Evolutionary conservation across 2,797 vertebrate species (phyloP), one percentile per base, ranked within the genome.

Genomic region (Heteromormyrus szaboi): DNA sequence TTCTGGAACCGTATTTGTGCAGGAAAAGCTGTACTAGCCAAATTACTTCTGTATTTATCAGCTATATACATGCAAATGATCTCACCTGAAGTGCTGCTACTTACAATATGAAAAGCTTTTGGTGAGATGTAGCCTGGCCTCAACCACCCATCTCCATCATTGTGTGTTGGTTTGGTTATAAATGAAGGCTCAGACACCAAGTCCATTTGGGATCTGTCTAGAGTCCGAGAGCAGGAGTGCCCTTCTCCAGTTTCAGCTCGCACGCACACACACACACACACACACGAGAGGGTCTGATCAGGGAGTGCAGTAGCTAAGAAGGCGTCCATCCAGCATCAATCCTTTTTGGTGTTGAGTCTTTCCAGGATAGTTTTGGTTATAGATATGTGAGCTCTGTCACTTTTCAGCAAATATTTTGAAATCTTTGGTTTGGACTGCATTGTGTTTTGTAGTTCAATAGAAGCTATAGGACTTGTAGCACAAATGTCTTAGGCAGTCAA

Each of bases 161-260:
- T 91, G 41, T 89, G 83, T 83, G 86, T 44, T 79, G 51, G 76
- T 46, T 88, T 90, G 89, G 93, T 90, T 93, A 2, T 91, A 86
- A 87, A 96, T 96, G 96, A 97, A 8, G 95, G 90, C 90, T 93
- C 93, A 72, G 94, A 90, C 92, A 86, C 85, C 89, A 93, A 96
- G 94, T 96, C 94, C 89, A 19, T 6, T 85, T 50, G 59, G 76
- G 94, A 93, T 92, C 89, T 86, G 93, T 94, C 93, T 94, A 46
- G 92, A 89, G 90, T 94, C 94, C 91, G 96, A 96, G 53, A 87
- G 88, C 54, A 90, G 9, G 51, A 22, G 50, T 56, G 46, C 11
- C 85, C 44, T 87, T 41, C 33, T 7, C n/a, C 86, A 54, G 53
- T 41, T 29, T 86, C 33, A 33, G 11, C 87, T 33, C 44, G 44